Evolutionary conservation across 2,797 vertebrate species (phyloP).

Genomic region (Syncerus caffer): DNA sequence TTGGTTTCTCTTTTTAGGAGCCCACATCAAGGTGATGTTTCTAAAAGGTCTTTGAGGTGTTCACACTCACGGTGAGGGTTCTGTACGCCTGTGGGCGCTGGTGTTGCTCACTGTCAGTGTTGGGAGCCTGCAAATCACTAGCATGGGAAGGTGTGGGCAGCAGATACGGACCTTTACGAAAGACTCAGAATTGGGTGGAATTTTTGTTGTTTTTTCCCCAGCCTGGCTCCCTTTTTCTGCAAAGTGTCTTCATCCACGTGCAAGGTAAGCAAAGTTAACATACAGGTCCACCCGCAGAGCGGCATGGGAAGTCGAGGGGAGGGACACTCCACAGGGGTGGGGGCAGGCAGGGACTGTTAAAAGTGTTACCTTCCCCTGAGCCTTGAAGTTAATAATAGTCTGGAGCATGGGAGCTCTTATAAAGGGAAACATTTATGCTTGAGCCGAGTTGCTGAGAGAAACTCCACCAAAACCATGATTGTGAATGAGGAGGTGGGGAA

Average conservation of each 20-base stretch:
- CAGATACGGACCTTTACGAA: fast-evolving
- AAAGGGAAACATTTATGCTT: neutral
- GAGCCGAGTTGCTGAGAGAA: neutral
- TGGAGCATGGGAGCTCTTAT: too few species aligned
- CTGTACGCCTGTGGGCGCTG: fast-evolving
- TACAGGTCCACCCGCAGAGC: fast-evolving
- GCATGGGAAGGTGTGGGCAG: fast-evolving
- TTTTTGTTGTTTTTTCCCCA: neutral
- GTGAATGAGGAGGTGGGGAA: fast-evolving
- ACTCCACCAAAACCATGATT: fast-evolving
- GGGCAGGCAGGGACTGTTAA: neutral
- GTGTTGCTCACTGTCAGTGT: fast-evolving
- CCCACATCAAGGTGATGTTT: neutral
- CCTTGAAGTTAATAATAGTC: neutral
- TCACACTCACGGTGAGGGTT: fast-evolving
- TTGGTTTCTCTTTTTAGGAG: fast-evolving
- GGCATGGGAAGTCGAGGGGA: fast-evolving
- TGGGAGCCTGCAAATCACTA: neutral
- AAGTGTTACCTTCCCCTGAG: too few species aligned
- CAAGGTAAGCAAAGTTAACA: neutral
- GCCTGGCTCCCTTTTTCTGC: neutral
- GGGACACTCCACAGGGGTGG: neutral
- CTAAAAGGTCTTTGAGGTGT: fast-evolving
- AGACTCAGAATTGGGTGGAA: neutral
- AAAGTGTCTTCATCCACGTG: fast-evolving